Conservation (phyloP, 1,140 invertebrate genomes). For the Sycobia sp. region DNA sequence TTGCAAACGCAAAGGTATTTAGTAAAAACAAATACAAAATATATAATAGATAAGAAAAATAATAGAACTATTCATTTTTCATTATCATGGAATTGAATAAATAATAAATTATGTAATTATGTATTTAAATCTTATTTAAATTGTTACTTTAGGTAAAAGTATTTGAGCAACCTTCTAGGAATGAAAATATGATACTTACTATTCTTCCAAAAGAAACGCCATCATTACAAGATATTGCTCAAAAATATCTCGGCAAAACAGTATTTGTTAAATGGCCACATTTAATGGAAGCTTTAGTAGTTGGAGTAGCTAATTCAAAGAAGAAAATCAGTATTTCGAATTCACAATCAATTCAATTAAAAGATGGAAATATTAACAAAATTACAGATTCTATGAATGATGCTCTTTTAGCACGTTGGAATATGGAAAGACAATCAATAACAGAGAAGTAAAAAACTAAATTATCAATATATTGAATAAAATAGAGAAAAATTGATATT, state of each 20-base stretch:
- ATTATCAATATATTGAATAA: too few relatives aligned
- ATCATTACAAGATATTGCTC: constrained; percentile 61
- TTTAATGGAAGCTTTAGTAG: constrained; percentile 70
- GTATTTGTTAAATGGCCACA: constrained; percentile 90
- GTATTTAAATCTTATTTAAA: not conserved
- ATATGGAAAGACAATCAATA: constrained; percentile 36
- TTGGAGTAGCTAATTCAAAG: constrained; percentile 41
- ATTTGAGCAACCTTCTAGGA: constrained; percentile 81
- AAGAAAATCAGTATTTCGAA: constrained; percentile 35
- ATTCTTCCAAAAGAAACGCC: constrained; percentile 58
- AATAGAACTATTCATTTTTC: too few relatives aligned
- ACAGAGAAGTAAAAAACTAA: constrained; percentile 38
- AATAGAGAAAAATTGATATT: too few relatives aligned
- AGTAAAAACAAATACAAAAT: too few relatives aligned
- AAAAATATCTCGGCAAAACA: constrained; percentile 71
- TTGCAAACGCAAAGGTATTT: constrained; percentile 69
- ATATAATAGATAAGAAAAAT: too few relatives aligned
- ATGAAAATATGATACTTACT: constrained; percentile 82
- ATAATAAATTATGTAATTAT: constrained; percentile 18
- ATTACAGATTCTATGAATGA: constrained; percentile 34
- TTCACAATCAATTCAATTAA: constrained; percentile 14
- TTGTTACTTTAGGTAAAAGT: constrained; percentile 69
- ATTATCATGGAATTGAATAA: not conserved
- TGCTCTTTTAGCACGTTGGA: constrained; percentile 19
- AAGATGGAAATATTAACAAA: constrained; percentile 21